Evolutionary conservation across 2,888 invertebrate genomes (phyloP), one percentile per base, ranked within the genome.

Genomic region (Gymnosoma rotundatum): DNA sequence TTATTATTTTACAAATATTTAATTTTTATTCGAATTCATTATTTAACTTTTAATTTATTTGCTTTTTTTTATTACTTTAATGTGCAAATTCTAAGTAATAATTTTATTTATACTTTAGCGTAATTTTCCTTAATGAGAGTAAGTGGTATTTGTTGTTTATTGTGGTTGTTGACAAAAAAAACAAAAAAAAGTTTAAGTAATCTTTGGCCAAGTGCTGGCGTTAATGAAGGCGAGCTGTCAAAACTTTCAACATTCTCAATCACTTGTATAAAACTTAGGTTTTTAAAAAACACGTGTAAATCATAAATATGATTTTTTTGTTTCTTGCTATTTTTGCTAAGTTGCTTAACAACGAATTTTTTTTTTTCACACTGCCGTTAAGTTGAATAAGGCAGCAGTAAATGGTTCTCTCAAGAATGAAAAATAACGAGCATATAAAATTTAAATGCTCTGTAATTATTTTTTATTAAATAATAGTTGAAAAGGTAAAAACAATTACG

Each of bases 211-310:
- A 25, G 32, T 36, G 42, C 12, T 38, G 42, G 36, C 32, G 7
- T 20, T 36, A 8, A 48, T 45, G 21, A 5, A 50, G 48, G 32
- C 45, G 14, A 52, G 36, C 54, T 54, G 69, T 75, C 80, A 80
- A 69, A 74, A 60, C 21, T 70, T 58, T 70, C 25, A n/a, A 66
- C 75, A 64, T 58, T 75, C 61, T 48, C 45, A 45, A 82, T 61
- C 60, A 72, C 45, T 76, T 66, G 50, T 38, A 45, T 5, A 21
- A 25, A n/a, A 14, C 36, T 58, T n/a, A 36, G 54, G 36, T 52
- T 38, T 25, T 32, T 32, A 2, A 10, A 61, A 63, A 61, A 78
- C 67, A 78, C 63, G 66, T 72, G 54, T 12, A 48, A 16, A 42
- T 12, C 1, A 12, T 42, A 42, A 42, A 12, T 42, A 42, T 42